Base-by-base conservation (phyloP, 1,140 invertebrate species). In the Drosophila setifemur region DNA sequence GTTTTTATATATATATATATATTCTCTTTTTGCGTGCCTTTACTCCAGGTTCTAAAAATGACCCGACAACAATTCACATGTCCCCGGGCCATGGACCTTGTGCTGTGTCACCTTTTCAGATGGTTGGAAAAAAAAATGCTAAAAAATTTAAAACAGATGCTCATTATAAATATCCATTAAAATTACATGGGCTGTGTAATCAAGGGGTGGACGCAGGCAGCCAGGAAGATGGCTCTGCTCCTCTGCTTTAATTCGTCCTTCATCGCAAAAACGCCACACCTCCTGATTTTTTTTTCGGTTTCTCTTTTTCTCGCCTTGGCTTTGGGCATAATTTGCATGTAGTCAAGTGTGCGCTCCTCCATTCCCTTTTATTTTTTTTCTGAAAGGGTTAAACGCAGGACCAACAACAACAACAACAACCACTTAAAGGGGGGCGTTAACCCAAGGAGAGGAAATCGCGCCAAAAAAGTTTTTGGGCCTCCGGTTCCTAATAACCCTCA, bases 91-190 rank as follows among this genome's bases (percentile, higher is more conserved):
- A 16, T 11, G 28, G 6, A 58, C 61, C 48, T 43, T 28, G 69
- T 83, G 79, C 74, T 44, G 78, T 79, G 78, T 83, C 70, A 83
- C 74, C 70, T 83, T 77, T 61, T 21, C 42, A 26, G 68, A 45
- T 43, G 35, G 8, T 39, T 16, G 66, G 29, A 37, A 23, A 11
- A n/a, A 49, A 16, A 68, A 35, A 53, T 33, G 63, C 49, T 63
- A 53, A 74, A 85, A 57, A 64, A 40, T 74, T 85, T 71, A 71
- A 70, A 85, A 78, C 58, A 77, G 79, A 58, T 83, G 64, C 79
- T 83, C 78, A 83, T 83, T 83, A 83, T 83, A 78, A 82, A 86
- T 85, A 79, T 86, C 70, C 79, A 86, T 85, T 79, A 85, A 85
- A 85, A 85, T 85, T 74, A 86, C 67, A 85, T 64, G 79, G 73